Evolutionary conservation across 2,113 vertebrate species (phyloP).

Genomic region (Saccopteryx bilineata): DNA sequence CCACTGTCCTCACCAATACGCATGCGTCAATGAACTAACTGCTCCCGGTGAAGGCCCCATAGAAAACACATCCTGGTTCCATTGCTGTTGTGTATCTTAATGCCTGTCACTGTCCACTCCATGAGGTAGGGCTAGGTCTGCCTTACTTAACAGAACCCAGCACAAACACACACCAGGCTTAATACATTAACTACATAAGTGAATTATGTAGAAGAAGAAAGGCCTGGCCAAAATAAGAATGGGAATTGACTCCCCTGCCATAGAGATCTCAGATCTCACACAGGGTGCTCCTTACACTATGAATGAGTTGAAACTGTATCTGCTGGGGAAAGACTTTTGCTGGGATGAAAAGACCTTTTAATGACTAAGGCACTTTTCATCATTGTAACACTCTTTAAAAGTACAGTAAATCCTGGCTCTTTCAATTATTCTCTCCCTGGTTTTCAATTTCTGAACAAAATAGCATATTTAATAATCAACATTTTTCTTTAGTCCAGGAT

Average conservation of each 20-base stretch:
- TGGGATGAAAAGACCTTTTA: background rate
- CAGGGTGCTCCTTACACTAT: background rate
- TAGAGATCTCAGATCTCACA: background rate
- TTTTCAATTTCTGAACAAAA: conserved; percentile 59
- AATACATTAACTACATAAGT: background rate
- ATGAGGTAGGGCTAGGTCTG: no score
- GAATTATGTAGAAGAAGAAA: background rate
- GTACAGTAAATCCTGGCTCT: background rate
- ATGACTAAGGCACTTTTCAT: background rate
- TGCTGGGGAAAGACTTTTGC: background rate
- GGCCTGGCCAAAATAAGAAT: background rate
- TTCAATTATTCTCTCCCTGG: background rate
- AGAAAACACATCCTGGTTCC: background rate
- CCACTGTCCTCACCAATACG: background rate
- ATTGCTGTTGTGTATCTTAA: fast-evolving
- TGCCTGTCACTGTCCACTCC: background rate
- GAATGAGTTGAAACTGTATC: background rate
- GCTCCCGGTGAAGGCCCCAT: background rate
- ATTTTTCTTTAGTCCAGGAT: background rate
- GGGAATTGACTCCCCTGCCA: background rate
- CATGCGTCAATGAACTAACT: background rate
- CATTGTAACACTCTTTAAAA: background rate
- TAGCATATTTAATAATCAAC: background rate
- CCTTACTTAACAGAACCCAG: background rate
- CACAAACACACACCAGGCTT: background rate